These are phyloP conservation scores for Hippocampus abdominalis DNA, from an alignment of 2,113 vertebrate genomes.

Conservation along the genomic window DNA sequence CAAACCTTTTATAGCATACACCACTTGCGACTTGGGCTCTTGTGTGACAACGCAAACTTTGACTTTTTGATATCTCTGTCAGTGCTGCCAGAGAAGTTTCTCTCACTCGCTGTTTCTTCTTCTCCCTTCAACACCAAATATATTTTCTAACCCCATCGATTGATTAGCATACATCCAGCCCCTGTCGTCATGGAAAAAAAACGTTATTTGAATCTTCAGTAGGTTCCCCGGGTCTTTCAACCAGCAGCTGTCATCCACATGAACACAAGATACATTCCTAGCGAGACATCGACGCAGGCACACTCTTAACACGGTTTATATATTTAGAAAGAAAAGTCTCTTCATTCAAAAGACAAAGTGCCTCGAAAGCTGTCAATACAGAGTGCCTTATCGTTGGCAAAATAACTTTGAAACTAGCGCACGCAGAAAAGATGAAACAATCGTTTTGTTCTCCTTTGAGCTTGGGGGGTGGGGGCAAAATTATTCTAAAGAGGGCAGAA, in stretches of 20 bases:
- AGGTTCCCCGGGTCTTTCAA: constrained; percentile 66
- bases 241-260: constrained; percentile 73
- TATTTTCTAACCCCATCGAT: constrained; percentile 52
- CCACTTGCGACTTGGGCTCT: constrained; percentile 66
- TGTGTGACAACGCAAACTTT: constrained; percentile 60
- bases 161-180: constrained; percentile 73
- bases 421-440: constrained; percentile 58
- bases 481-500: constrained; percentile 62
- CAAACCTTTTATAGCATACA: constrained; percentile 52
- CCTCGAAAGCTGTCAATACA: constrained; percentile 68
- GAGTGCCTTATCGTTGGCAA: constrained; percentile 65
- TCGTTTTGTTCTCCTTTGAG: constrained; percentile 58
- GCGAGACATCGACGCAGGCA: constrained; percentile 67
- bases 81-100: constrained; percentile 64
- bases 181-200: constrained; percentile 55
- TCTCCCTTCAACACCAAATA: constrained; percentile 40
- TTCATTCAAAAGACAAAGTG: constrained; percentile 63
- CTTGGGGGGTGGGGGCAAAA: constrained; percentile 57
- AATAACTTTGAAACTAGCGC: constrained; percentile 62
- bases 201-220: constrained; percentile 67
- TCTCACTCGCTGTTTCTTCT: constrained; percentile 53
- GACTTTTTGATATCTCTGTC: constrained; percentile 63
- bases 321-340: constrained; percentile 74
- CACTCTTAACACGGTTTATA: constrained; percentile 60
- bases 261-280: constrained; percentile 51